Base-by-base conservation (phyloP, 2,888 invertebrate species). In the Toxonevra muliebris region DNA sequence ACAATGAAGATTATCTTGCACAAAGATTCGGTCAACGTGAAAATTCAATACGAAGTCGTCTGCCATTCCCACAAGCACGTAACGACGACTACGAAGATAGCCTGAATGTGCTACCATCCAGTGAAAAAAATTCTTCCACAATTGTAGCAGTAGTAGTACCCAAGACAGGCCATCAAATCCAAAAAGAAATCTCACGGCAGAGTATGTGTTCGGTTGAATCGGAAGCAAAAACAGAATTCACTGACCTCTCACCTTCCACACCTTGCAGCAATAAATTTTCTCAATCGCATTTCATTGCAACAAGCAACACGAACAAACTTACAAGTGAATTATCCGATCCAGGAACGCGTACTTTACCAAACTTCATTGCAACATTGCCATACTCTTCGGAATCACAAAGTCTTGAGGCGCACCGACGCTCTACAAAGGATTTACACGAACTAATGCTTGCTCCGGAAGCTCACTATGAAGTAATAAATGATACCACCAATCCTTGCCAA, bases 1-100 rank as follows among this genome's bases (percentile, higher is more conserved):
- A 70, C 59, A 88, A 87, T 67, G 88, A 89, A 76, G 89, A 89
- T 73, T 89, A 89, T 77, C 78, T 89, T 67, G 86, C 88, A 1
- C 87, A 88, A 71, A 85, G 89, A 12, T 85, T 88, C 74, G 87
- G 87, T 1, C 87, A 88, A 58, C 84, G 89, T 11, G 89, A 89
- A 71, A 85, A 88, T 77, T 89, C 89, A 0, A 87, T 88, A 61
- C 85, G 89, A 59, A 89, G 89, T 72, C 86, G 90, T 50, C 79
- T 89, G 74, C 88, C 88, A 3, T 87, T 88, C 73, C 87, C 88
- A 8, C 83, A 88, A 70, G 84, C 86, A 3, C 73, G 78, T 11
- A 65, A 79, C 70, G 76, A 80, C 3, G 87, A 87, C 65, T 84
- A 86, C 60, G 82, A 80, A 42, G 77, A 77, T 68, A 80, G 82